Conservation (phyloP, 2,888 invertebrate species). For the Drosophila paramelanica region DNA sequence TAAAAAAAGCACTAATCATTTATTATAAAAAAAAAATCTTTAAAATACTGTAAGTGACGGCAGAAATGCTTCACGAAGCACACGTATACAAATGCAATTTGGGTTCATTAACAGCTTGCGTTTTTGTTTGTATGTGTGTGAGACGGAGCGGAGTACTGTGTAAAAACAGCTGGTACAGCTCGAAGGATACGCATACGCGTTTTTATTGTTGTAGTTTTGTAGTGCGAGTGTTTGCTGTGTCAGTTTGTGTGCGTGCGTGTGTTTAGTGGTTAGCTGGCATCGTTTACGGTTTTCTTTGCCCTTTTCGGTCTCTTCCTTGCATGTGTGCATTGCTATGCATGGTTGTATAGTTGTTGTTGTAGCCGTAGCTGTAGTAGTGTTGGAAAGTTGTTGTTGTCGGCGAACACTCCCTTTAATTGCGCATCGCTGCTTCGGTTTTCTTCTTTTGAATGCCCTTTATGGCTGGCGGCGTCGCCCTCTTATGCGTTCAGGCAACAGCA, state of each 20-base stretch:
- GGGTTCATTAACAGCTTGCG: slow-evolving; percentile 47
- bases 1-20: slow-evolving; percentile 66
- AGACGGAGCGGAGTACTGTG: slow-evolving; percentile 32
- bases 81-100: slow-evolving; percentile 27
- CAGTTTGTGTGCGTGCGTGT: slow-evolving; percentile 18
- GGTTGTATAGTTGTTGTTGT: slow-evolving; percentile 29
- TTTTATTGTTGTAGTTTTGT: slow-evolving; percentile 36
- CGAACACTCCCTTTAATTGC: slow-evolving; percentile 76
- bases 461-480: slow-evolving; percentile 32
- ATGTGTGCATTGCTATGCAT: slow-evolving; percentile 74
- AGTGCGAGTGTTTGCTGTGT: slow-evolving; percentile 23
- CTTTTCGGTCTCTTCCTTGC: slow-evolving; percentile 22
- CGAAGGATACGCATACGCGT: slow-evolving; percentile 56
- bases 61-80: slow-evolving; percentile 6
- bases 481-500: slow-evolving; percentile 20
- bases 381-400: slow-evolving; percentile 48
- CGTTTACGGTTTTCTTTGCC: slow-evolving; percentile 51
- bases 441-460: slow-evolving; percentile 49
- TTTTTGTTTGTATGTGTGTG: slow-evolving; percentile 16
- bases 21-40: slow-evolving; percentile 33
- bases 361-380: slow-evolving; percentile 32
- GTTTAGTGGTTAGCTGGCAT: slow-evolving; percentile 48
- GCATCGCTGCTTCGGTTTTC: slow-evolving; percentile 52
- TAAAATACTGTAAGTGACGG: slow-evolving; percentile 32
- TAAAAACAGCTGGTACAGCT: slow-evolving; percentile 78